Evolutionary conservation across 2,113 vertebrate genomes (phyloP).

Genomic region (Eulemur rufifrons): DNA sequence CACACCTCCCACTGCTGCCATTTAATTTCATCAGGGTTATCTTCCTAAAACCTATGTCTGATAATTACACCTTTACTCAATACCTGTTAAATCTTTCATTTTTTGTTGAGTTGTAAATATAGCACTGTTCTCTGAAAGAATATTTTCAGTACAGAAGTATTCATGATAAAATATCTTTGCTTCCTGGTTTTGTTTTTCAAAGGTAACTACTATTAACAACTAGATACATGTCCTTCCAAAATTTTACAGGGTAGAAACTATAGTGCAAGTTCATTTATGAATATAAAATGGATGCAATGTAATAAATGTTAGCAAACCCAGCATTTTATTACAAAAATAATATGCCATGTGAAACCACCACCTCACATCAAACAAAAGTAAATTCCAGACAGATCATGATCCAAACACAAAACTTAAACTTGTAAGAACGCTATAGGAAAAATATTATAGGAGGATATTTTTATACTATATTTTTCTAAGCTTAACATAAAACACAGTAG

Average conservation of each 20-base stretch:
- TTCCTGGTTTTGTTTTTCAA: not conserved
- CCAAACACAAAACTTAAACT: not conserved
- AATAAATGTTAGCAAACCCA: not conserved
- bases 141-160: not conserved
- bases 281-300: not conserved
- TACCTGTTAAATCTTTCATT: not conserved
- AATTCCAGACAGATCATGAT: not conserved
- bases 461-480: not conserved
- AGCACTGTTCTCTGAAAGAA: not conserved
- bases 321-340: not conserved
- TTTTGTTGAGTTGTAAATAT: not conserved
- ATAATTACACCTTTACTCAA: not conserved
- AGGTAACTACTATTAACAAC: not conserved
- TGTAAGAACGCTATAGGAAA: not conserved
- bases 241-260: not conserved
- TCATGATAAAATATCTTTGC: not conserved
- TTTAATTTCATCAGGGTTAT: not conserved
- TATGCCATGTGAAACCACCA: not conserved
- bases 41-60: not conserved
- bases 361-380: not conserved
- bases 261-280: not conserved
- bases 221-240: not conserved
- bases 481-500: not conserved
- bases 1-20: not conserved
- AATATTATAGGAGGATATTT: not conserved